Base-by-base conservation (phyloP, 2,888 invertebrate species). In the Dinocampus coccinellae region DNA sequence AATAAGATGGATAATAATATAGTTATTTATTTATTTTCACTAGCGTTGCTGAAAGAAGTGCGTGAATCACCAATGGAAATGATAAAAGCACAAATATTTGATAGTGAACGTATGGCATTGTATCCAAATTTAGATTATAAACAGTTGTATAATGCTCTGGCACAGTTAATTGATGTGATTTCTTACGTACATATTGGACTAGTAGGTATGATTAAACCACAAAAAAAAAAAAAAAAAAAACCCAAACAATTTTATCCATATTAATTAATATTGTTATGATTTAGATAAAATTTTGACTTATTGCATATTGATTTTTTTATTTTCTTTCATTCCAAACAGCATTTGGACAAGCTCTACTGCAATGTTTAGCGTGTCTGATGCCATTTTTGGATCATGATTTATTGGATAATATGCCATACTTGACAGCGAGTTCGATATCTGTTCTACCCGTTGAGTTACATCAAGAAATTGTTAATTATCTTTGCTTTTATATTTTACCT, bases 81-180 rank as follows among this genome's bases (percentile, higher is more conserved):
- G 92, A 92, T 97, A 78, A 94, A 95, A 76, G 93, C 93, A 77
- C 93, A 96, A 26, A 94, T 95, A 84, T 93, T 94, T 87, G 98
- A 98, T 88, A 90, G 92, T 0, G 92, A 93, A 65, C 91, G 99
- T 69, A 94, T 97, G 92, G 92, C 94, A 29, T 91, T 98, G 63
- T 99, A 97, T 88, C 99, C 99, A 9, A 98, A 95, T 89, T 91
- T 99, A 79, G 98, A 99, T 89, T 99, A 99, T 89, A 96, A 96
- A 86, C 97, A 97, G 65, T 91, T 99, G 58, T 98, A 97, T 88
- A 95, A 96, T 87, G 97, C 97, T 22, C 91, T 99, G 68, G 89
- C 95, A 24, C 95, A 95, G 82, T 90, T 97, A 76, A 94, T 98
- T 65, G 98, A 99, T 88, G 94, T 97, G n/a, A 95, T 97, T 26